Percentiles rank a stretch among this genome's conserved stretches.
phyloP scores from a whole-genome alignment of 2,888 invertebrate species.

The Macaria liturata region DNA sequence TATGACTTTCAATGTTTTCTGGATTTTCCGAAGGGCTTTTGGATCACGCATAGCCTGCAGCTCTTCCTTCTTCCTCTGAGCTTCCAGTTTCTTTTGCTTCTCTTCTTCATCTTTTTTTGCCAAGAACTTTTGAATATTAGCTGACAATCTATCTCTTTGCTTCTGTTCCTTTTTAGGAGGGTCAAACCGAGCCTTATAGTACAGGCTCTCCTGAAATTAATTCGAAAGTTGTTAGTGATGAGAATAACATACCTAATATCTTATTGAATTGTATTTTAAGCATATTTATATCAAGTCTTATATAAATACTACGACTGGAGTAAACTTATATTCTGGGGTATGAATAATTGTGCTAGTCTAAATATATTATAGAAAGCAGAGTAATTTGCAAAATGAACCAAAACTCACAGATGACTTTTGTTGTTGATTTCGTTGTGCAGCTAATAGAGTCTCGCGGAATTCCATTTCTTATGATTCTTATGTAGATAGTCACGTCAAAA shows the following conservation, averaged over 20 bases:
- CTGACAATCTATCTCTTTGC: constrained; percentile 86
- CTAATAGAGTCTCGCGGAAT: constrained; percentile 75
- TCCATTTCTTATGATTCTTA: constrained; percentile 59
- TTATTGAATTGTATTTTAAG: no score
- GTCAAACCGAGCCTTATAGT: constrained; percentile 90
- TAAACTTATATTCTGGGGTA: background rate
- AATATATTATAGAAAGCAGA: constrained; percentile 26
- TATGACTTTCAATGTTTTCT: constrained; percentile 92
- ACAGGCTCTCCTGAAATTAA: constrained; percentile 71
- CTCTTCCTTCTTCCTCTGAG: constrained; percentile 86
- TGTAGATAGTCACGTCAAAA: constrained; percentile 26
- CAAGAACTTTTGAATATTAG: constrained; percentile 92
- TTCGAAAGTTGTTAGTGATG: constrained; percentile 16
- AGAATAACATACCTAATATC: background rate
- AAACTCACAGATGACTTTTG: constrained; percentile 80
- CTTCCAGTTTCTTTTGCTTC: constrained; percentile 83
- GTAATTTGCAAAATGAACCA: constrained; percentile 39
- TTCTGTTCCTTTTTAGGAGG: constrained; percentile 92
- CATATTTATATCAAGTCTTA: no score
- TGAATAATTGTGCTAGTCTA: background rate
- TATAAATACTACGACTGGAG: no score
- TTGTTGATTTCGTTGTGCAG: constrained; percentile 80
- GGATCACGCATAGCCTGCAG: constrained; percentile 87
- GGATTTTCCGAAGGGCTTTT: constrained; percentile 89
- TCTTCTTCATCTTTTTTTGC: constrained; percentile 93